Base-by-base conservation (phyloP, 1,140 invertebrate species). In the Cydia splendana region DNA sequence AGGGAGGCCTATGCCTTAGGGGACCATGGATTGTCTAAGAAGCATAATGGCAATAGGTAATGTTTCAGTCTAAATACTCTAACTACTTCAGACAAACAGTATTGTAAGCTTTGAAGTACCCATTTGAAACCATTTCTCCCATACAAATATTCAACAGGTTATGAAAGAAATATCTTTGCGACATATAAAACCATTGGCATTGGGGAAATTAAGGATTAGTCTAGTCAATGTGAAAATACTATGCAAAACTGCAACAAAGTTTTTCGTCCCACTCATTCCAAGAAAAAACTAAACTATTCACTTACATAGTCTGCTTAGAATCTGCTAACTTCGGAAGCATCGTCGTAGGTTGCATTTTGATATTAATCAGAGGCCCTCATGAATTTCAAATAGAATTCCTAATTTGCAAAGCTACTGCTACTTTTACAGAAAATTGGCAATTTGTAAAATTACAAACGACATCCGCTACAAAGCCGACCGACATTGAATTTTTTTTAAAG, bases 291-390 rank as follows among this genome's bases (percentile, higher is more conserved):
- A n/a, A 28, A 75, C 65, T 71, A 24, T 76, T 81, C 80, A 92
- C 92, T 92, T 82, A 93, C 92, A 93, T 91, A 80, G 87, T 91
- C 88, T 93, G 91, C 71, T 87, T 90, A 77, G 88, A 84, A 76
- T 91, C 89, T 75, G 87, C 81, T 75, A 91, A 85, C 81, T 93
- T 91, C 30, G 87, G 88, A 85, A 90, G 88, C 85, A 90, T 90
- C 79, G 85, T 88, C 78, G 86, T 84, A 75, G 90, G 86, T 84
- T 89, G 87, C 88, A 91, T 90, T 75, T 82, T 82, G 80, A 69
- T 45, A 76, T 69, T 80, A 83, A 76, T 80, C 75, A 75, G 81
- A 75, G 48, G 78, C 76, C 77, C 77, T 81, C 82, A 86, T 85
- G 76, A 82, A 86, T 83, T 80, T 65, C 75, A 76, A 78, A 81